Conservation (phyloP, 1,140 invertebrate genomes). For the Eueides isabella region DNA sequence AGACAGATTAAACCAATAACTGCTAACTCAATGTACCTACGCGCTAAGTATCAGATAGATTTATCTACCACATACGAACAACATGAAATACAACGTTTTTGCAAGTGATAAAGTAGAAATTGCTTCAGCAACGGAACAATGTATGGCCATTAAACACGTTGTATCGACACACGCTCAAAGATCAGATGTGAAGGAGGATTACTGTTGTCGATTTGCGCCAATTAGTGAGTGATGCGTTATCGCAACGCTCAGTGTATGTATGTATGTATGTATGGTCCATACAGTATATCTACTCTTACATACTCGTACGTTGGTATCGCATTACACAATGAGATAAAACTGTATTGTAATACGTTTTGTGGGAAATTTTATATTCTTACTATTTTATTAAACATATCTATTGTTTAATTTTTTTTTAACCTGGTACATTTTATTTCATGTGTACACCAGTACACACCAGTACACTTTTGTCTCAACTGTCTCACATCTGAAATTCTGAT, state of each 20-base stretch:
- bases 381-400: background rate
- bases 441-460: too few species aligned
- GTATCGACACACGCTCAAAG: constrained; percentile 24
- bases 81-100: background rate
- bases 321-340: background rate
- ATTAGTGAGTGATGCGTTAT: constrained; percentile 28
- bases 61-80: background rate
- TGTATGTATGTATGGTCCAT: background rate
- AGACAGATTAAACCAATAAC: constrained; percentile 22
- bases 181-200: constrained; percentile 30
- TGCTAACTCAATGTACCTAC: constrained; percentile 22
- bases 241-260: background rate
- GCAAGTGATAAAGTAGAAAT: background rate
- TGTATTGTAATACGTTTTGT: background rate
- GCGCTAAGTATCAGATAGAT: background rate
- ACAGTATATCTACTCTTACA: background rate
- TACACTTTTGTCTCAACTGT: too few species aligned
- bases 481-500: too few species aligned
- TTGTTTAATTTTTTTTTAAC: background rate
- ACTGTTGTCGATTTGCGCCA: constrained; percentile 33
- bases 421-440: background rate
- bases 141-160: constrained; percentile 14
- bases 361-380: background rate
- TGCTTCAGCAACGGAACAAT: background rate
- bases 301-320: background rate